Evolutionary conservation across 2,888 invertebrate genomes (phyloP).

Genomic region (Apoderus coryli): DNA sequence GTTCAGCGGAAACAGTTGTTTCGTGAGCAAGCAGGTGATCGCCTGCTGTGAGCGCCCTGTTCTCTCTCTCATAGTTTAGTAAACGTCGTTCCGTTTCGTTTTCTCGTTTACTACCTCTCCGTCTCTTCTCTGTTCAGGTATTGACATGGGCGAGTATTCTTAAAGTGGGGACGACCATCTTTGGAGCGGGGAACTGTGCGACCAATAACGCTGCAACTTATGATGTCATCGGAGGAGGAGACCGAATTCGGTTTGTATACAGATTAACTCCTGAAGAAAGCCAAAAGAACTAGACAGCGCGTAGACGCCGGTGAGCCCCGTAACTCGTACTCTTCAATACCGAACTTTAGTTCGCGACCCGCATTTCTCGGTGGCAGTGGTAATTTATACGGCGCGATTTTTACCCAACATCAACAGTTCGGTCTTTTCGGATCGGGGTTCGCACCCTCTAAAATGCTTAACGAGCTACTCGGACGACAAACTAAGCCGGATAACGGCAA

Average conservation of each 20-base stretch:
- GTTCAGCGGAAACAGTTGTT: no score
- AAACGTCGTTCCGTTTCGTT: not conserved
- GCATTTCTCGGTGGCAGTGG: conserved; percentile 63
- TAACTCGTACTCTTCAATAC: conserved; percentile 77
- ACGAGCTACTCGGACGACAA: conserved; percentile 72
- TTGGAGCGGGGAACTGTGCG: conserved; percentile 40
- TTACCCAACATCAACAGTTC: conserved; percentile 65
- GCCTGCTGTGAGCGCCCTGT: not conserved
- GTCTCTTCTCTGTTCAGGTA: conserved; percentile 28
- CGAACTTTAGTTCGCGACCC: conserved; percentile 62
- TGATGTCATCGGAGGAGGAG: conserved; percentile 97
- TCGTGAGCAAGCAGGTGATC: no score
- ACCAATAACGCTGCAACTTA: conserved; percentile 76
- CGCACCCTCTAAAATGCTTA: conserved; percentile 81
- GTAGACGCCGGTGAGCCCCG: conserved; percentile 93
- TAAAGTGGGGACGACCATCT: conserved; percentile 37
- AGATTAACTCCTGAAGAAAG: conserved; percentile 84
- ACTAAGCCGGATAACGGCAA: conserved; percentile 35
- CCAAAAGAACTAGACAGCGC: conserved; percentile 88
- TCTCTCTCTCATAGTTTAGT: no score
- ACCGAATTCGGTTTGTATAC: conserved; percentile 86
- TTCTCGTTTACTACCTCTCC: not conserved
- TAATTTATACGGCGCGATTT: conserved; percentile 70
- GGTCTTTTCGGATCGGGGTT: conserved; percentile 73
- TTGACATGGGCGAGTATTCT: conserved; percentile 37